phyloP scores from a whole-genome alignment of 2,113 vertebrate species.

The Macroglossus sobrinus region DNA sequence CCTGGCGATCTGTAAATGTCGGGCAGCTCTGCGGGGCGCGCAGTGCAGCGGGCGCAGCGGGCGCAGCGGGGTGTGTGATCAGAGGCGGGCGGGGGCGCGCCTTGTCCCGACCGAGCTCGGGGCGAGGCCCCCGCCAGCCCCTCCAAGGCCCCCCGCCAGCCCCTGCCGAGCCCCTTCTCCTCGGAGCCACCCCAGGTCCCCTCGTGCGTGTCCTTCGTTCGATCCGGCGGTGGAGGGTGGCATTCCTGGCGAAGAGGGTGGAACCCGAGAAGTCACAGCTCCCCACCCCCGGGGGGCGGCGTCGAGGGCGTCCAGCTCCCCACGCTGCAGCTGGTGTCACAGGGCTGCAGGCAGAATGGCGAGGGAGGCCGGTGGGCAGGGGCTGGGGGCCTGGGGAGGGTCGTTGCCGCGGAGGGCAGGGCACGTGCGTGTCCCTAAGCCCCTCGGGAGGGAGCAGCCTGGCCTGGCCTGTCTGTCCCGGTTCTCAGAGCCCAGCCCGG shows the following conservation, averaged over 20 bases:
- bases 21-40: slow-evolving; percentile 82
- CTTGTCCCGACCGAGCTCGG: slow-evolving; percentile 62
- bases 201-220: slow-evolving; percentile 68
- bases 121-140: background rate
- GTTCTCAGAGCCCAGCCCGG: background rate
- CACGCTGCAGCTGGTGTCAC: background rate
- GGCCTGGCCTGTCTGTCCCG: background rate
- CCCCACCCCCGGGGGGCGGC: background rate
- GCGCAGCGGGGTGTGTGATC: slow-evolving; percentile 78
- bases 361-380: background rate
- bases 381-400: too few species aligned
- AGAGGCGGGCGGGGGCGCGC: slow-evolving; percentile 51
- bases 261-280: background rate
- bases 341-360: background rate
- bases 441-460: background rate
- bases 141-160: background rate
- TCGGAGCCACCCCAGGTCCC: slow-evolving; percentile 13
- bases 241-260: background rate
- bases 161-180: slow-evolving; percentile 36
- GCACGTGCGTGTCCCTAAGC: fast-evolving
- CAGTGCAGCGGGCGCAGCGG: slow-evolving; percentile 68
- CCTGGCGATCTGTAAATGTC: slow-evolving; percentile 86
- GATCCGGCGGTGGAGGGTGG: background rate
- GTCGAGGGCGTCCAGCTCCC: background rate
- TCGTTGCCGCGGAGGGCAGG: background rate